phyloP scores from a whole-genome alignment of 2,888 invertebrate genomes.

The Pterostichus madidus region DNA sequence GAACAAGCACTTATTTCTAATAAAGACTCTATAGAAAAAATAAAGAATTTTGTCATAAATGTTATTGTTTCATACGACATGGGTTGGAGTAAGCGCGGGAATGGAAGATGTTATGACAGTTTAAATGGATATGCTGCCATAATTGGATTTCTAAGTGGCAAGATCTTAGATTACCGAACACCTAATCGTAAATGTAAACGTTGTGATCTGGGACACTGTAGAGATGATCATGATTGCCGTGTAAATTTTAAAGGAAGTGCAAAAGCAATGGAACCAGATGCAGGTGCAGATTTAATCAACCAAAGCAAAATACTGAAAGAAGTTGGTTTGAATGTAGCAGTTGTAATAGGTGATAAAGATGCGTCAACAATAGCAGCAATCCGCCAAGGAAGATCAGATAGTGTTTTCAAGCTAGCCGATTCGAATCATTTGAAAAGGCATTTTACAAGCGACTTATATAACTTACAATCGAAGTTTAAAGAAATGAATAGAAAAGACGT shows the following conservation, averaged over 20 bases:
- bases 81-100: constrained; percentile 68
- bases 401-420: no score
- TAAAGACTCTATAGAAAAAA: not conserved
- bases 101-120: constrained; percentile 70
- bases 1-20: no score
- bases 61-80: not conserved
- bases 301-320: no score
- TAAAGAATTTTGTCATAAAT: constrained; percentile 14
- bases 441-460: constrained; percentile 68
- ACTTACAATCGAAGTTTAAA: constrained; percentile 66
- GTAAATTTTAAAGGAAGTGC: constrained; percentile 71
- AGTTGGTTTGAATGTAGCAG: no score
- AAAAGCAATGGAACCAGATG: constrained; percentile 72
- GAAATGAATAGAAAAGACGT: constrained; percentile 67
- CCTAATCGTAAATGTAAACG: constrained; percentile 69
- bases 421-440: constrained; percentile 69
- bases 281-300: no score
- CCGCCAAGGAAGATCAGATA: no score
- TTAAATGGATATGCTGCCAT: no score
- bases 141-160: constrained; percentile 69
- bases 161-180: constrained; percentile 69
- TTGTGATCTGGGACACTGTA: constrained; percentile 68
- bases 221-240: constrained; percentile 71
- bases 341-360: no score
- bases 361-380: no score